These are phyloP conservation scores for Syrista parreyssii DNA, from an alignment of 2,888 invertebrate genomes.

Conservation along the genomic window DNA sequence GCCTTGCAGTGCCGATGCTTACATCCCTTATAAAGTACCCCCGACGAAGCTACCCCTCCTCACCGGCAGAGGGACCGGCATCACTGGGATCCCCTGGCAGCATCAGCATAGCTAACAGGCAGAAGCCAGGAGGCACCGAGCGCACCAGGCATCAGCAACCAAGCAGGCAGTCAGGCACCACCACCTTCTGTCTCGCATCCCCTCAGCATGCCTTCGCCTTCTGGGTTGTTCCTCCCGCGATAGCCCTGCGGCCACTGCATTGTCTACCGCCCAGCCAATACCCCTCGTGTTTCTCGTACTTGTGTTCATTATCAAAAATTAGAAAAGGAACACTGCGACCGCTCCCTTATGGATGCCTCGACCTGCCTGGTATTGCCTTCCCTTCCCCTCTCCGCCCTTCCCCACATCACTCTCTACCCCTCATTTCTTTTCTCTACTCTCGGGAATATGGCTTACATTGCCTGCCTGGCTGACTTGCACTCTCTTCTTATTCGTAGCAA, in stretches of 20 bases:
- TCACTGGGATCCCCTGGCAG: conserved; percentile 27
- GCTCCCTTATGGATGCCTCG: background rate
- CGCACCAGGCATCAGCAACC: too few relatives aligned
- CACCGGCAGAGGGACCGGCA: background rate
- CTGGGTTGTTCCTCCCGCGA: conserved; percentile 52
- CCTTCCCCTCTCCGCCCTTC: background rate
- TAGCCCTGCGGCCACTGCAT: conserved; percentile 65
- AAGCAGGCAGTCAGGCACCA: background rate
- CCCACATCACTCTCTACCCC: background rate
- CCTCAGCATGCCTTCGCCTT: conserved; percentile 43
- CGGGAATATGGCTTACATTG: background rate
- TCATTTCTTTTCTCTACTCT: background rate
- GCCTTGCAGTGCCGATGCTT: conserved; percentile 65
- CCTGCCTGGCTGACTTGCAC: background rate
- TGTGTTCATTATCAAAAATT: conserved; percentile 61
- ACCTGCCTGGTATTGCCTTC: too few relatives aligned
- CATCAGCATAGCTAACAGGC: too few relatives aligned
- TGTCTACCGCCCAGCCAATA: conserved; percentile 63
- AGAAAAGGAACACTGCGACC: conserved; percentile 6
- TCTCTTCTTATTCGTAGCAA: too few relatives aligned
- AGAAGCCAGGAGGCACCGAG: too few relatives aligned
- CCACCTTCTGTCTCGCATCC: conserved; percentile 28
- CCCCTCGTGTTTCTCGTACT: conserved; percentile 60
- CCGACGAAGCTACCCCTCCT: conserved; percentile 33
- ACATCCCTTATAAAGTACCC: conserved; percentile 61